phyloP scores from a whole-genome alignment of 2,113 vertebrate species.

The Uria lomvia region DNA sequence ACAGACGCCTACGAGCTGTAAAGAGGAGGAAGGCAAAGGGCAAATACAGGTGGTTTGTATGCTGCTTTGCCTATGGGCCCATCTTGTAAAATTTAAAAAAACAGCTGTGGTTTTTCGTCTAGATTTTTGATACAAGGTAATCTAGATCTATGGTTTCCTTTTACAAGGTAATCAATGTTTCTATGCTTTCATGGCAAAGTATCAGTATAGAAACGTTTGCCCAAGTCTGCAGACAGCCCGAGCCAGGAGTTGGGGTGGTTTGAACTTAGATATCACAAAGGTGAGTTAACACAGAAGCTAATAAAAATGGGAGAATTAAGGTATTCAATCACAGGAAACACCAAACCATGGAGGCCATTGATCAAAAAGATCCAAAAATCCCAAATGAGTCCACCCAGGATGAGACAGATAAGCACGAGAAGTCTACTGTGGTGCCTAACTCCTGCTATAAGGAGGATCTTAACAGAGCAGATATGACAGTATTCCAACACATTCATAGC shows the following conservation, averaged over 20 bases:
- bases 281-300: neutral
- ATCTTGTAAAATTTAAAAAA: neutral
- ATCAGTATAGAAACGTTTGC: neutral
- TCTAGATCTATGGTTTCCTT: neutral
- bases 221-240: neutral
- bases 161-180: neutral
- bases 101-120: neutral
- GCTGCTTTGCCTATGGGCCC: neutral
- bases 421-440: neutral
- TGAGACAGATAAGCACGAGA: accelerated
- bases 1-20: accelerated
- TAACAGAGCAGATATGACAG: neutral
- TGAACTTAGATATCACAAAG: neutral
- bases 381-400: neutral
- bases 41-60: neutral
- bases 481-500: neutral
- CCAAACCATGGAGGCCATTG: neutral
- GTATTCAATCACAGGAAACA: neutral
- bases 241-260: neutral
- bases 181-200: neutral
- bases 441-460: neutral
- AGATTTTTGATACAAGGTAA: neutral
- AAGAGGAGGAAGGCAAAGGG: neutral
- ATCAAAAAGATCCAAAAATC: neutral
- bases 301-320: neutral